Evolutionary conservation across 2,888 invertebrate species (phyloP), one percentile per base, ranked within the genome.

Genomic region (Leptinotarsa juncta): DNA sequence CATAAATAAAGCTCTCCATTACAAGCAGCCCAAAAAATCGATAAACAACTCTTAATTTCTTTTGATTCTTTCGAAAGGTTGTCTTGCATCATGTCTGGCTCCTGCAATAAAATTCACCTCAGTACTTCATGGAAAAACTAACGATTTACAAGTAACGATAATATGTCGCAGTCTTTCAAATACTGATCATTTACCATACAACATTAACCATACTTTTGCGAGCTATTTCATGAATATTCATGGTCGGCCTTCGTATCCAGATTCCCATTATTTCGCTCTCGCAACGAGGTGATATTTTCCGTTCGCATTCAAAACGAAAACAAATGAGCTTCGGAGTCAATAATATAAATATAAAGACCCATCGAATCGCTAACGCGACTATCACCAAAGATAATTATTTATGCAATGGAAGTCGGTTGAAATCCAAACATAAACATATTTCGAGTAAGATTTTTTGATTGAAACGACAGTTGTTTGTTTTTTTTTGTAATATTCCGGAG

Each of bases 211-310:
- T 15, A 62, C 32, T 62, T 62, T 16, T n/a, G 62, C 16, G 10
- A 18, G 20, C 18, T n/a, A 62, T 62, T 42, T 62, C 62, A 62
- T 62, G 32, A 62, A 62, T 62, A 62, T 62, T 62, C 32, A 62
- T 62, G 18, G 20, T 14, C 18, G 18, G 57, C 18, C 20, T 57
- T 57, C 20, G 15, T 51, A n/a, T 51, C 51, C 51, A 51, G 16
- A n/a, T 18, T 55, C 20, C 62, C 62, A 62, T 26, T 14, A 32
- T 26, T 62, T n/a, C 26, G 16, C 14, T 7, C 26, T 23, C 62
- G 7, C 15, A 26, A 32, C n/a, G 16, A 62, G 15, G 14, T 15
- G 23, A 23, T 57, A 57, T 57, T 16, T 62, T 32, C n/a, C 62
- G n/a, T 32, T 62, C n/a, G 62, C 32, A 32, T 62, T 16, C 62